Evolutionary conservation across 2,797 vertebrate species (phyloP).

Genomic region (Acomys russatus): DNA sequence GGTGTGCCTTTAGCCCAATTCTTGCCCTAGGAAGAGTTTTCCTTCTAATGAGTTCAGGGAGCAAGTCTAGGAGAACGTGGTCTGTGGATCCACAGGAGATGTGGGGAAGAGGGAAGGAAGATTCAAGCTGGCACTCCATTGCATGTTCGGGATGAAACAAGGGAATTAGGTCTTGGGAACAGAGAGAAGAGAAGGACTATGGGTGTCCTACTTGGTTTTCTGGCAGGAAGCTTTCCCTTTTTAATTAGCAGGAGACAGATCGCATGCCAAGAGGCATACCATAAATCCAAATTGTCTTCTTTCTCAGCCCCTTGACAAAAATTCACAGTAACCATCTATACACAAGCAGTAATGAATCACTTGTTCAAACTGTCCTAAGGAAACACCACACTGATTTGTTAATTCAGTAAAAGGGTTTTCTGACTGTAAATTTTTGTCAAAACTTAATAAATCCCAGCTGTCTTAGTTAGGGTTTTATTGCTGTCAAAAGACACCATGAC

Average conservation of each 20-base stretch:
- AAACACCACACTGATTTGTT: conserved; percentile 52
- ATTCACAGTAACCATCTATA: conserved; percentile 3
- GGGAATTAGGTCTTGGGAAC: not conserved
- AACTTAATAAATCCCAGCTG: conserved; percentile 27
- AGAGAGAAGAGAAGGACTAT: not conserved
- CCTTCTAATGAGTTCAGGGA: not conserved
- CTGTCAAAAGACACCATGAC: not conserved
- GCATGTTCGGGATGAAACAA: not conserved
- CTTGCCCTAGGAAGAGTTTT: not conserved
- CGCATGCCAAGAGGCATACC: conserved; percentile 46
- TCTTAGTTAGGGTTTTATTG: not conserved
- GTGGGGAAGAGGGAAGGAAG: not conserved
- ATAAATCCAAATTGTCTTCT: conserved; percentile 71
- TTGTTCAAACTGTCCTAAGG: not conserved
- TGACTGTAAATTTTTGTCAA: conserved; percentile 42
- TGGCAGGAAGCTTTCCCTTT: conserved; percentile 22
- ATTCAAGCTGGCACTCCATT: not conserved
- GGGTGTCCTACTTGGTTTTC: not conserved
- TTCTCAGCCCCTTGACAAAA: conserved; percentile 33
- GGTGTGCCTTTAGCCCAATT: not conserved
- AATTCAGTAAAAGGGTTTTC: conserved; percentile 22
- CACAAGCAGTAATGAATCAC: conserved; percentile 14
- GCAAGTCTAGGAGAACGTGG: not conserved
- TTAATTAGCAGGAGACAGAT: conserved; percentile 16
- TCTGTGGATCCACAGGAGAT: not conserved